Evolutionary conservation across 2,113 vertebrate genomes (phyloP).

Genomic region (Hypomesus transpacificus): DNA sequence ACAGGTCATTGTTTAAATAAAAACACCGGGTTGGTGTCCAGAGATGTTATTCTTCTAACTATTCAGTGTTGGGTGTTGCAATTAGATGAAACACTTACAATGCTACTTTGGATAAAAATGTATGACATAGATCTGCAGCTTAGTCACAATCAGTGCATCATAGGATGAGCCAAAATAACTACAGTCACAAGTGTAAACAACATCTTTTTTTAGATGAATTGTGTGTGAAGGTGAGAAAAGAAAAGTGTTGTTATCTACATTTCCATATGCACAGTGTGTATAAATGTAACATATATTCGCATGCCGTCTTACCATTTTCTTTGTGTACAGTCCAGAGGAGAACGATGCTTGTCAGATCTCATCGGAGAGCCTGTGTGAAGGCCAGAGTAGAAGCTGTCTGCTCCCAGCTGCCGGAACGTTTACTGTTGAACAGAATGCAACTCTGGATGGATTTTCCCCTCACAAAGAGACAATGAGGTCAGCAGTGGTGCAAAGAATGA

Average conservation of each 20-base stretch:
- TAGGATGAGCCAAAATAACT: neutral
- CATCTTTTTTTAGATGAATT: constrained; percentile 16
- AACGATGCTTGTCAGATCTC: constrained; percentile 39
- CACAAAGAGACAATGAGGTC: constrained; percentile 79
- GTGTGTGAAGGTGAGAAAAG: neutral
- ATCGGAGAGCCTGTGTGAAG: constrained; percentile 43
- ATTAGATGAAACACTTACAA: too few species aligned
- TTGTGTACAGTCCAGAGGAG: constrained; percentile 23
- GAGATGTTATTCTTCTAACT: too few species aligned
- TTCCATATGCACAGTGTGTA: neutral
- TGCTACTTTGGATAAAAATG: neutral
- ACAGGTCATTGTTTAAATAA: too few species aligned
- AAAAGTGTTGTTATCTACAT: neutral
- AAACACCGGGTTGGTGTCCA: too few species aligned
- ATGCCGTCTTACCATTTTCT: constrained; percentile 64
- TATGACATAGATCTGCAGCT: neutral
- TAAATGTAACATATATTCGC: neutral
- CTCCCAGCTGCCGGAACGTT: constrained; percentile 42
- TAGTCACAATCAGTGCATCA: too few species aligned
- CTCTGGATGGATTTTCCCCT: constrained; percentile 71
- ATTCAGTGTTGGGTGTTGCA: too few species aligned
- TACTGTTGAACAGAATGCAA: constrained; percentile 72
- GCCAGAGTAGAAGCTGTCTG: constrained; percentile 39
- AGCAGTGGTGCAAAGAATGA: constrained; percentile 72
- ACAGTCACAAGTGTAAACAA: constrained; percentile 12